Evolutionary conservation across 1,140 invertebrate genomes (phyloP).

Genomic region (Calliopsis andreniformis): DNA sequence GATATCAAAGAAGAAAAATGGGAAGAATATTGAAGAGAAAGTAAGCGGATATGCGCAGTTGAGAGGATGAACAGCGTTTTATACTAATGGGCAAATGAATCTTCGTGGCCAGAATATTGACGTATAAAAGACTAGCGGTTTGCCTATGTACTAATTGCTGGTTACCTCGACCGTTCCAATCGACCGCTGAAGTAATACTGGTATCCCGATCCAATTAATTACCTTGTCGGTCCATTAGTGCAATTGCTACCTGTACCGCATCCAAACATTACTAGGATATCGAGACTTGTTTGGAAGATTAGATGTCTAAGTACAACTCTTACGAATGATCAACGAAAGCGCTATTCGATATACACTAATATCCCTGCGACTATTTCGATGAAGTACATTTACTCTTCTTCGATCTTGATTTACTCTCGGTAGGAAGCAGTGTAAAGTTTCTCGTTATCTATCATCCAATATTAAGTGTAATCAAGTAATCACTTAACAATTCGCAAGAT

Average conservation of each 20-base stretch:
- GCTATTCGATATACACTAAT: neutral
- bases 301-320: conserved; percentile 16
- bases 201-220: conserved; percentile 47
- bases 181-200: conserved; percentile 35
- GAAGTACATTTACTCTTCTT: no score
- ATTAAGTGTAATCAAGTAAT: no score
- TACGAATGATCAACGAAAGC: neutral
- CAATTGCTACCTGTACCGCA: conserved; percentile 44
- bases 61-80: neutral
- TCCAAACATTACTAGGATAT: conserved; percentile 46
- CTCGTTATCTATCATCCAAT: no score
- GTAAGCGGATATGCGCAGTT: conserved; percentile 2
- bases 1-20: neutral
- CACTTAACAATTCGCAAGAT: no score
- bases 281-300: conserved; percentile 30
- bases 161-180: conserved; percentile 26
- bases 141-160: conserved; percentile 38
- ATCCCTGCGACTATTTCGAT: no score
- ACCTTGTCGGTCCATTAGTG: conserved; percentile 41
- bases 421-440: no score
- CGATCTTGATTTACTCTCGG: no score
- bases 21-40: neutral
- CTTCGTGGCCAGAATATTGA: conserved; percentile 29
- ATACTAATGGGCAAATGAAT: conserved; percentile 43
- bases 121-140: conserved; percentile 28